Evolutionary conservation across 2,888 invertebrate species (phyloP).

Genomic region (Tinea trinotella): DNA sequence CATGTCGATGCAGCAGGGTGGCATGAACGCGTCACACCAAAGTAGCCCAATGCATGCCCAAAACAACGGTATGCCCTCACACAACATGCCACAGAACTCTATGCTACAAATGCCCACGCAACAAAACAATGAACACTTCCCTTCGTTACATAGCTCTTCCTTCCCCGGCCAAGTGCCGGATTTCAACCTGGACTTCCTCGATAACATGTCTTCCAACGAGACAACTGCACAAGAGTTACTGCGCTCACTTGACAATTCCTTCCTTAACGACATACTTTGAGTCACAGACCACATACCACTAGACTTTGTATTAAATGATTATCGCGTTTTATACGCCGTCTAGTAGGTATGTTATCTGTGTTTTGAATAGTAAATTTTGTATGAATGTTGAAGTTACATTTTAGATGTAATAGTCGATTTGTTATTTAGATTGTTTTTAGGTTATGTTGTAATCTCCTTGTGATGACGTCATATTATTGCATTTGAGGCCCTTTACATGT

Average conservation of each 20-base stretch:
- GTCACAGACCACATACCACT: too few relatives aligned
- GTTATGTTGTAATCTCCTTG: too few relatives aligned
- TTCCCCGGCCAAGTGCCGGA: conserved; percentile 72
- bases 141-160: conserved; percentile 54
- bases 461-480: too few relatives aligned
- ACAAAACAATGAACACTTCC: conserved; percentile 31
- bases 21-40: conserved; percentile 28
- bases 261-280: conserved; percentile 77
- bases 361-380: too few relatives aligned
- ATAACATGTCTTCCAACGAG: conserved; percentile 84
- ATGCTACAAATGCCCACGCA: conserved; percentile 29
- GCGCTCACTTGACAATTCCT: conserved; percentile 86
- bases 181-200: conserved; percentile 89
- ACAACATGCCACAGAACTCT: conserved; percentile 27
- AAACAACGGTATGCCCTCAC: conserved; percentile 24
- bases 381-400: too few relatives aligned
- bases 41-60: conserved; percentile 34
- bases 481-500: too few relatives aligned
- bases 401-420: too few relatives aligned
- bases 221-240: conserved; percentile 86
- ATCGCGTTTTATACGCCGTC: too few relatives aligned
- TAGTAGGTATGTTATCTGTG: too few relatives aligned
- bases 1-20: conserved; percentile 62
- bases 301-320: too few relatives aligned
- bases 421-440: too few relatives aligned